Conservation (phyloP, 2,797 vertebrate genomes). For the Sphenopsis melanotis region DNA sequence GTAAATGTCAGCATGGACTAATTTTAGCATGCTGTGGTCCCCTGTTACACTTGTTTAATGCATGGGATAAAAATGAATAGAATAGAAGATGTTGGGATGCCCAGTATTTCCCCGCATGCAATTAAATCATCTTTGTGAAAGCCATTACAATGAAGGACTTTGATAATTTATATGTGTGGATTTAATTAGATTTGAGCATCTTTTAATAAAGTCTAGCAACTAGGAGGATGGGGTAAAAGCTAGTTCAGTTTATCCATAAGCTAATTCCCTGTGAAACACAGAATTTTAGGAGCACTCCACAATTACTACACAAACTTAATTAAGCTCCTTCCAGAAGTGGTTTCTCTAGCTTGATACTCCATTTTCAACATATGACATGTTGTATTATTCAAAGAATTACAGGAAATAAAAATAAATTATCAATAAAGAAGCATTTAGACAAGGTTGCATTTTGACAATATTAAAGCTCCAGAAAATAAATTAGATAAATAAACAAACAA, state of each 20-base stretch:
- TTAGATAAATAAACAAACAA: not conserved
- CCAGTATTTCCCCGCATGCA: not conserved
- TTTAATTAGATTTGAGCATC: constrained; percentile 34
- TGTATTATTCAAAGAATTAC: not conserved
- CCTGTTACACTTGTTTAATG: not conserved
- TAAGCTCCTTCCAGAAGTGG: not conserved
- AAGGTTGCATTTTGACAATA: not conserved
- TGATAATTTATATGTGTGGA: not conserved
- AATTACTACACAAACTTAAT: not conserved
- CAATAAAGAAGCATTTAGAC: not conserved
- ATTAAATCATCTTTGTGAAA: not conserved
- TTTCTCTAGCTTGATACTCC: not conserved
- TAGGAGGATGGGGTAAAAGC: not conserved
- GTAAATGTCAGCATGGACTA: not conserved
- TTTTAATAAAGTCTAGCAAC: constrained; percentile 30
- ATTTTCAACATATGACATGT: not conserved
- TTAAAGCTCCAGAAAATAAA: not conserved
- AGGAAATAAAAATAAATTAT: not conserved
- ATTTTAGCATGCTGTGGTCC: not conserved
- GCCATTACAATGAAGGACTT: not conserved
- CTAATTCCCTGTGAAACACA: not conserved
- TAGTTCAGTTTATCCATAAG: not conserved
- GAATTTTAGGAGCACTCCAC: not conserved
- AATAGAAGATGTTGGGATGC: not conserved
- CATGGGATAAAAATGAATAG: not conserved